Percentiles rank a stretch among this genome's conserved stretches.
Evolutionary conservation across 2,888 invertebrate genomes (phyloP).

Genomic region (Ptychoptera albimana): DNA sequence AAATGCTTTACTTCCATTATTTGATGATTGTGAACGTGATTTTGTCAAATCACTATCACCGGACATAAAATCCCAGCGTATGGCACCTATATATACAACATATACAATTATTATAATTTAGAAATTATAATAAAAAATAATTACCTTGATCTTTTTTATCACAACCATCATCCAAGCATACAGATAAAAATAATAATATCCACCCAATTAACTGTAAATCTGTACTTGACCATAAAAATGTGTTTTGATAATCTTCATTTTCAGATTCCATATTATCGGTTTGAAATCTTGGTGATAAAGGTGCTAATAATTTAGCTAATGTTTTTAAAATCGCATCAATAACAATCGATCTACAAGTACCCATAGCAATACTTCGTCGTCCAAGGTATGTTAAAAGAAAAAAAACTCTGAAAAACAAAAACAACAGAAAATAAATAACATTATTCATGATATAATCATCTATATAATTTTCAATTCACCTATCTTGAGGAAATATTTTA

Average conservation of each 20-base stretch:
- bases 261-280: constrained; percentile 14
- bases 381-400: constrained; percentile 75
- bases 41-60: constrained; percentile 47
- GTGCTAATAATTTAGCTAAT: constrained; percentile 39
- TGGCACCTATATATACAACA: constrained; percentile 18
- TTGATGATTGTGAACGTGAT: constrained; percentile 21
- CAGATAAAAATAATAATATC: constrained; percentile 58
- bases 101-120: not conserved
- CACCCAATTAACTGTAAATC: constrained; percentile 56
- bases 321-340: constrained; percentile 45
- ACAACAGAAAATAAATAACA: too few relatives aligned
- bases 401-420: constrained; percentile 56
- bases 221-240: constrained; percentile 33
- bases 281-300: constrained; percentile 30
- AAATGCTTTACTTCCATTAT: constrained; percentile 22
- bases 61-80: constrained; percentile 81
- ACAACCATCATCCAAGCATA: constrained; percentile 43
- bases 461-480: constrained; percentile 33
- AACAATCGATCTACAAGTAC: constrained; percentile 41
- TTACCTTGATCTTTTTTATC: constrained; percentile 31
- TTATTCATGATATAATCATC: constrained; percentile 2
- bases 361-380: constrained; percentile 53
- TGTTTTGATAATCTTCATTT: constrained; percentile 15
- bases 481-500: constrained; percentile 69
- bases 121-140: constrained; percentile 3